These are phyloP conservation scores for Ophthalmolycus amberensis DNA, from an alignment of 2,113 vertebrate genomes.

Conservation along the genomic window DNA sequence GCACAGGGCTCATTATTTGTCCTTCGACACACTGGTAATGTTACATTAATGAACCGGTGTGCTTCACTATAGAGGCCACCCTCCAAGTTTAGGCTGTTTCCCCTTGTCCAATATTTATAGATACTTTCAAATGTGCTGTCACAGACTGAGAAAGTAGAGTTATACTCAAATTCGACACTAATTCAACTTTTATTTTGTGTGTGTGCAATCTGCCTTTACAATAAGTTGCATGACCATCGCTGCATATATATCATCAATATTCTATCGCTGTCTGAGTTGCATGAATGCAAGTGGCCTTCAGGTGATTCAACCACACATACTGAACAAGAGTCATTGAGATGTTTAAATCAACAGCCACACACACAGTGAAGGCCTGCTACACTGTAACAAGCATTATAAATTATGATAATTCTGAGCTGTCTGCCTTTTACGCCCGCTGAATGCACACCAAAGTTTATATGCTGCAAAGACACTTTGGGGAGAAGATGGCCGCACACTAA, in stretches of 20 bases:
- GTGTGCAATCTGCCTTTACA: not conserved
- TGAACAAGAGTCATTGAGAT: not conserved
- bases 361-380: not conserved
- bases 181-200: not conserved
- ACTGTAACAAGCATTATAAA: not conserved
- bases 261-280: not conserved
- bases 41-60: constrained; percentile 14
- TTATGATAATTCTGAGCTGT: not conserved
- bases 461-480: not conserved
- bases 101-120: not conserved
- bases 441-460: not conserved
- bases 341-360: not conserved
- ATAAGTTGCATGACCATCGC: not conserved
- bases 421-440: not conserved
- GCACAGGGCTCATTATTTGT: constrained; percentile 18
- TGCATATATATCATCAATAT: not conserved
- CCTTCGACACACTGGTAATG: not conserved
- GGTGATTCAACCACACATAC: not conserved
- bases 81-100: not conserved
- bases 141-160: not conserved
- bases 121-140: not conserved
- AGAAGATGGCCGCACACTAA: not conserved
- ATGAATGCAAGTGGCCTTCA: not conserved
- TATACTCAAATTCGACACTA: no score
- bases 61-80: not conserved